A percentile compares a stretch with the other conserved stretches of the same genome.
These are phyloP conservation scores for Fabriciana adippe DNA, from an alignment of 2,888 invertebrate genomes.

Conservation along the genomic window DNA sequence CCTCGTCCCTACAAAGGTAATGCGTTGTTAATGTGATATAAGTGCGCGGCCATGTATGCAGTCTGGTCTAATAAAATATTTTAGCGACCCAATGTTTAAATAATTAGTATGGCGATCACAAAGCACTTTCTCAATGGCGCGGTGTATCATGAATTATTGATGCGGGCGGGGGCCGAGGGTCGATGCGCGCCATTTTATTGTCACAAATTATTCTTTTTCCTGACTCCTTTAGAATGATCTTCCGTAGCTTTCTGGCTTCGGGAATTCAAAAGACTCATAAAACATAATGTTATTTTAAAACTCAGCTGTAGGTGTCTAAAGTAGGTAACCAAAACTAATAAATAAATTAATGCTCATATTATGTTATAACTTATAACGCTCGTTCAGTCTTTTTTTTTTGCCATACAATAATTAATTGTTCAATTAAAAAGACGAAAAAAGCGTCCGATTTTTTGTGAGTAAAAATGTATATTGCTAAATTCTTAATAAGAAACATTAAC, in stretches of 20 bases:
- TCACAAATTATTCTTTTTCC: constrained; percentile 65
- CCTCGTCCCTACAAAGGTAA: constrained; percentile 18
- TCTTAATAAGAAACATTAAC: not conserved
- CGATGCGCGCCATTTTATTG: constrained; percentile 63
- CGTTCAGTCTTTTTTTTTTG: no score
- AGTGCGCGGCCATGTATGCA: constrained; percentile 32
- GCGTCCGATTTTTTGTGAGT: no score
- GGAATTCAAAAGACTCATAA: not conserved
- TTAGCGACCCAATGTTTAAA: constrained; percentile 62
- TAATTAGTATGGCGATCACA: constrained; percentile 79
- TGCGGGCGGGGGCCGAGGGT: constrained; percentile 54
- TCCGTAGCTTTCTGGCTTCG: constrained; percentile 10
- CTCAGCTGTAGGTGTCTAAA: no score
- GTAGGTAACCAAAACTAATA: no score
- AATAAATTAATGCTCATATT: no score
- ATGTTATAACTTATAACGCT: no score
- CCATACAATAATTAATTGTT: no score
- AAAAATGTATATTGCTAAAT: no score
- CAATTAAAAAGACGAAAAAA: no score
- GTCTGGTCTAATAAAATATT: constrained; percentile 55
- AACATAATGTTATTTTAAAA: no score
- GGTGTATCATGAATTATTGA: constrained; percentile 78
- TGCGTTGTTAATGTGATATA: constrained; percentile 25
- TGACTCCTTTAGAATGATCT: constrained; percentile 39
- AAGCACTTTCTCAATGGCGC: constrained; percentile 80